A percentile compares a stretch with the other conserved stretches of the same genome.
Conservation (phyloP, 1,140 invertebrate genomes). For the Protaetia brevitarsis region DNA sequence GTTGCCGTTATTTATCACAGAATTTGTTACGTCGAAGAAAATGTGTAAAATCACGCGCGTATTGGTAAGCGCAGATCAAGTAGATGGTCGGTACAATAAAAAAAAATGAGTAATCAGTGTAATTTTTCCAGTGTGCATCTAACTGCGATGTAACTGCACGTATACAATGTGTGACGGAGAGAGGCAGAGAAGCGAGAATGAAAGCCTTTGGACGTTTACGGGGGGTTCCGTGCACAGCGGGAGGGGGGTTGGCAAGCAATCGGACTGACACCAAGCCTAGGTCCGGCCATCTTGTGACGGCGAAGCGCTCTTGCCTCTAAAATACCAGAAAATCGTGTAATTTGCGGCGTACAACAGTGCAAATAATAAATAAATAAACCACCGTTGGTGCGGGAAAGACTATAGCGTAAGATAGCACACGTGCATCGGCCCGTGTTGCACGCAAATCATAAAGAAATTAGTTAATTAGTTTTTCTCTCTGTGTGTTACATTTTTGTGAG, state of each 20-base stretch:
- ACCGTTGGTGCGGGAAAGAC: constrained; percentile 32
- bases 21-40: neutral
- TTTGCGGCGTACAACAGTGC: constrained; percentile 34
- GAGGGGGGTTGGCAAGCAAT: constrained; percentile 48
- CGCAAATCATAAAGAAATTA: constrained; percentile 7
- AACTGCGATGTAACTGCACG: constrained; percentile 46
- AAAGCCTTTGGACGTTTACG: constrained; percentile 45
- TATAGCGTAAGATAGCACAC: constrained; percentile 32
- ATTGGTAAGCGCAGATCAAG: constrained; percentile 10
- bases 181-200: constrained; percentile 46
- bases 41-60: neutral
- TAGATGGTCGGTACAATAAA: constrained; percentile 9
- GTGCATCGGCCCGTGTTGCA: constrained; percentile 31
- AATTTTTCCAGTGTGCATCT: constrained; percentile 48
- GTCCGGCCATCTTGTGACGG: constrained; percentile 50
- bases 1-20: neutral
- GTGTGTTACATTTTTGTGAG: constrained; percentile 43
- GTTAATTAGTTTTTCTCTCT: constrained; percentile 36
- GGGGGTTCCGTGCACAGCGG: constrained; percentile 46
- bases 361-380: constrained; percentile 32
- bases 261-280: constrained; percentile 51
- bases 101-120: constrained; percentile 28
- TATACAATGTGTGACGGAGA: constrained; percentile 42
- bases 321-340: constrained; percentile 42
- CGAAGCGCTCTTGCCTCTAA: constrained; percentile 41